A percentile compares a stretch with the other conserved stretches of the same genome.
phyloP scores from a whole-genome alignment of 2,113 vertebrate species.

The Callipepla squamata region DNA sequence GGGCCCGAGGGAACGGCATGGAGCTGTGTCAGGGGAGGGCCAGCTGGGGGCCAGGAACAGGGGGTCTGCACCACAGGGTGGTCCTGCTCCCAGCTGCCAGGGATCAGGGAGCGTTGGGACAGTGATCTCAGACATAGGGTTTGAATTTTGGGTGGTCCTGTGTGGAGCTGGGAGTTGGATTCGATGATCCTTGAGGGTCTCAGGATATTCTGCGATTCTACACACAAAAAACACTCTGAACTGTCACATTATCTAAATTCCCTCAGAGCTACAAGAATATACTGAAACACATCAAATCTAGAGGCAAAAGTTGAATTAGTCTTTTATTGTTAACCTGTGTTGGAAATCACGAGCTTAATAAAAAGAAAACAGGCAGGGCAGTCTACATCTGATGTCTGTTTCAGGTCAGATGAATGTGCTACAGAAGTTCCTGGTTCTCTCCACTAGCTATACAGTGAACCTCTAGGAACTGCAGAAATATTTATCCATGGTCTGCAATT shows the following conservation, averaged over 20 bases:
- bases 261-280: background rate
- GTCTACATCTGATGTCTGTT: background rate
- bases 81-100: background rate
- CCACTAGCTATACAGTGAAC: background rate
- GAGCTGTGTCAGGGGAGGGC: background rate
- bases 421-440: background rate
- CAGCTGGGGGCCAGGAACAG: background rate
- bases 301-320: background rate
- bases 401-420: background rate
- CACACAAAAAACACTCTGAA: background rate
- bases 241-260: background rate
- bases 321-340: background rate
- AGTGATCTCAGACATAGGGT: no score
- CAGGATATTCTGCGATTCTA: no score
- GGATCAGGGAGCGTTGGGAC: no score
- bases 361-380: background rate
- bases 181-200: no score
- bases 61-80: background rate
- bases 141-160: no score
- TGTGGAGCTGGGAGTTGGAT: no score
- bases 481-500: background rate
- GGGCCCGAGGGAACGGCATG: background rate
- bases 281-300: background rate
- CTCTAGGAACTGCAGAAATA: background rate
- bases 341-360: background rate